A percentile compares a stretch with the other conserved stretches of the same genome.
Evolutionary conservation across 2,797 vertebrate species (phyloP).

Genomic region (Tragelaphus oryx): DNA sequence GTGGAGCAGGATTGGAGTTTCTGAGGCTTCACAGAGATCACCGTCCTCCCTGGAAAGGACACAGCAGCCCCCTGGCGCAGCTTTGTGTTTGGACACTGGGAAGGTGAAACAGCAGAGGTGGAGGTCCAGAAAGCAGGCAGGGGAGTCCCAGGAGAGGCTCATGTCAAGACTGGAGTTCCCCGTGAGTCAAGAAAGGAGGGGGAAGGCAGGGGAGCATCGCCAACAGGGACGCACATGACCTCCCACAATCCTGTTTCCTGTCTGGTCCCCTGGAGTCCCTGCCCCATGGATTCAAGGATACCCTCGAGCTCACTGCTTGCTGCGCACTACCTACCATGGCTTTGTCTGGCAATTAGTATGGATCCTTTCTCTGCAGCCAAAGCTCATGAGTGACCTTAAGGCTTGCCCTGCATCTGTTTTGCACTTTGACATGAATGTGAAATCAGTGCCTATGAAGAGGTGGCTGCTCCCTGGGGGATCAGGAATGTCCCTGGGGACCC

Average conservation of each 20-base stretch:
- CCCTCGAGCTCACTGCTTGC: too few relatives aligned
- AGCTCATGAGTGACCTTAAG: background rate
- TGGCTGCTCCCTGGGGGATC: background rate
- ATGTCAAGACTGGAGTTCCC: background rate
- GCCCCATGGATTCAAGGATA: too few relatives aligned
- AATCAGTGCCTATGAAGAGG: fast-evolving
- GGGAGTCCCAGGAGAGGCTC: background rate
- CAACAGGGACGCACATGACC: fast-evolving
- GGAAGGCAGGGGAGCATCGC: fast-evolving
- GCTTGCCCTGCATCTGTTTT: fast-evolving
- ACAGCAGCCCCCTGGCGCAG: fast-evolving
- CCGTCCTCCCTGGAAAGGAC: background rate
- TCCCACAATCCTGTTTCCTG: fast-evolving
- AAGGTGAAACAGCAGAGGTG: background rate
- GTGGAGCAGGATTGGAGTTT: fast-evolving
- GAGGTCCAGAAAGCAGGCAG: background rate
- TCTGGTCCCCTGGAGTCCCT: background rate
- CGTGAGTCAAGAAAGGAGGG: fast-evolving
- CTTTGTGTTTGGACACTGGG: background rate
- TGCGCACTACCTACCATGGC: fast-evolving
- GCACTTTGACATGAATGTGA: background rate
- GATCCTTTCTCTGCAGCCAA: fast-evolving
- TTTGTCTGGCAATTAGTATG: background rate
- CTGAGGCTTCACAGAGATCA: too few relatives aligned
- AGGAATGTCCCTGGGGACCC: too few relatives aligned